These are phyloP conservation scores for Nephrotoma appendiculata DNA, from an alignment of 2,888 invertebrate species.

Conservation along the genomic window DNA sequence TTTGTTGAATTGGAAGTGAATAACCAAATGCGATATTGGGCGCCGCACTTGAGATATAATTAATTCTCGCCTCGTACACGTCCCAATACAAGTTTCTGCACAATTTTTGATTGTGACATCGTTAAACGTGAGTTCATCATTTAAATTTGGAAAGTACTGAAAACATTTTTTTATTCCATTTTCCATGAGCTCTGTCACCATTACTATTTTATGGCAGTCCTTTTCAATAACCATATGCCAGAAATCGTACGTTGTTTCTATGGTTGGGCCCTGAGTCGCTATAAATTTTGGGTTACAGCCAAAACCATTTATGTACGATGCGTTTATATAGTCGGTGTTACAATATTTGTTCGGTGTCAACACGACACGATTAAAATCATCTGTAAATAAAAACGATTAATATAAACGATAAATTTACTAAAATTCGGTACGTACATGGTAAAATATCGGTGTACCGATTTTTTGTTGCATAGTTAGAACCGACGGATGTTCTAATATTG, in stretches of 20 bases:
- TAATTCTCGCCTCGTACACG: neutral
- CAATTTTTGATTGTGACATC: neutral
- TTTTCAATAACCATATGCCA: neutral
- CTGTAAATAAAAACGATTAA: neutral
- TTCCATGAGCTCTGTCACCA: neutral
- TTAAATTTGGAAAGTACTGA: neutral
- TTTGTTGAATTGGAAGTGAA: neutral
- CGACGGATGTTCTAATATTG: neutral
- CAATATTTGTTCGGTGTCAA: neutral
- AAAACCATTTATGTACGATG: neutral
- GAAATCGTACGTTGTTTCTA: neutral
- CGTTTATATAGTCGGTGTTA: neutral
- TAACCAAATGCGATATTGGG: constrained; percentile 21
- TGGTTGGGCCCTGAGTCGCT: neutral
- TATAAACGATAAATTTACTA: no score
- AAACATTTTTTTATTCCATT: neutral
- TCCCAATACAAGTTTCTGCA: neutral
- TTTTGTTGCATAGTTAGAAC: neutral
- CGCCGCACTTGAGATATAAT: neutral
- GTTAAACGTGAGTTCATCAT: neutral
- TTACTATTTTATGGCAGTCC: neutral
- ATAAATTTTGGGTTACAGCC: neutral
- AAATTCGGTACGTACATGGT: neutral
- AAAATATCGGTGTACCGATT: neutral
- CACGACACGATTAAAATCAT: neutral